Conservation (phyloP, 2,888 invertebrate species). For the Aleiodes leptofemur region DNA sequence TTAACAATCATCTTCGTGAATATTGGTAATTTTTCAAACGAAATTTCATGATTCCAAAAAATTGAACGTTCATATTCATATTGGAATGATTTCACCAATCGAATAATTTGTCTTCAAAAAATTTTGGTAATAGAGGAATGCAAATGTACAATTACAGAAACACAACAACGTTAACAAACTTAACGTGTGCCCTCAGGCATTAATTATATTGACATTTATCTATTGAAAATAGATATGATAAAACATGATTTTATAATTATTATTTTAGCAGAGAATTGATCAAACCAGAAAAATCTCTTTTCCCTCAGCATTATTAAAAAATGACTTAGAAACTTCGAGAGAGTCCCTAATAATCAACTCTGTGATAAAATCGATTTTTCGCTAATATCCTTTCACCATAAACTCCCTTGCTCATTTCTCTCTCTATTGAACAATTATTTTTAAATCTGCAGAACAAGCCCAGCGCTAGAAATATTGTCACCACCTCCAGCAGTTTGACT, state of each 20-base stretch:
- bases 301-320: too few species aligned
- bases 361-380: not conserved
- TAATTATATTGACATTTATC: not conserved
- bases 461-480: conserved; percentile 92
- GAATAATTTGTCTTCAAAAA: not conserved
- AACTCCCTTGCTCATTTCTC: not conserved
- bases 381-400: not conserved
- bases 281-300: too few species aligned
- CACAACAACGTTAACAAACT: conserved; percentile 13
- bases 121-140: conserved; percentile 2
- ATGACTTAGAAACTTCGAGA: too few species aligned
- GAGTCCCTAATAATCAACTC: too few species aligned
- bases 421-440: not conserved
- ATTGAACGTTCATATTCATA: not conserved
- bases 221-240: too few species aligned
- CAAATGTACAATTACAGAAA: not conserved
- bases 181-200: not conserved
- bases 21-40: not conserved
- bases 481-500: conserved; percentile 91
- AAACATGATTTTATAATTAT: too few species aligned
- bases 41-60: not conserved
- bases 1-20: too few species aligned
- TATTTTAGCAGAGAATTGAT: too few species aligned
- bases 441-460: conserved; percentile 84
- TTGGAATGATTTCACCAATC: conserved; percentile 10